Percentiles rank a stretch among this genome's conserved stretches.
phyloP scores from a whole-genome alignment of 2,797 vertebrate genomes.

The Pipistrellus nathusii region DNA sequence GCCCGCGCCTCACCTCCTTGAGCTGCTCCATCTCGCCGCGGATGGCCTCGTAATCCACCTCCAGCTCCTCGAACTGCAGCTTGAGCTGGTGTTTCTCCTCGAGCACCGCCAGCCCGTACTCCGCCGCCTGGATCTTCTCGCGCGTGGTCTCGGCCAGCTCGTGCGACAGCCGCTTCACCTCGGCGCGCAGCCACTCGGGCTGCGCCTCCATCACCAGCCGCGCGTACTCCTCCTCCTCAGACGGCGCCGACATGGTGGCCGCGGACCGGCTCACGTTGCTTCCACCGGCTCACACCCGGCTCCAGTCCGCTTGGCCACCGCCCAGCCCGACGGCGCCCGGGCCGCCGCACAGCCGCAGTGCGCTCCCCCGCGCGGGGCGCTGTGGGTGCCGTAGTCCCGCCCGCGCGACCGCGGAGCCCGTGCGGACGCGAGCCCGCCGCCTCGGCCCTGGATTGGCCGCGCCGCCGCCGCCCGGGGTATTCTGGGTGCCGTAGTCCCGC shows the following conservation, averaged over 20 bases:
- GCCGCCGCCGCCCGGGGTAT: not conserved
- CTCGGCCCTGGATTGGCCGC: slow-evolving; percentile 25
- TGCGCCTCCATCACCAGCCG: slow-evolving; percentile 93
- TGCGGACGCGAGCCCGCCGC: not conserved
- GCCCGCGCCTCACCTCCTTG: slow-evolving; percentile 91
- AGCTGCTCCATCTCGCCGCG: slow-evolving; percentile 96
- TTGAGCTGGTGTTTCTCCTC: slow-evolving; percentile 98
- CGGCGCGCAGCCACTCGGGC: slow-evolving; percentile 93
- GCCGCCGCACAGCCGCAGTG: slow-evolving; percentile 48
- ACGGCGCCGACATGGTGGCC: slow-evolving; percentile 88
- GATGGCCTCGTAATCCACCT: slow-evolving; percentile 94
- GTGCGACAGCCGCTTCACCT: slow-evolving; percentile 93
- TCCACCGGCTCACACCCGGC: slow-evolving; percentile 61
- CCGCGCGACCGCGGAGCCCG: slow-evolving; percentile 18
- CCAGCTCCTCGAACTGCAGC: slow-evolving; percentile 95
- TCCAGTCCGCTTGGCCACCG: slow-evolving; percentile 70
- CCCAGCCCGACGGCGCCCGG: not conserved
- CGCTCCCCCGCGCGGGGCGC: slow-evolving; percentile 30
- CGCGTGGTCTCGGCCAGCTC: slow-evolving; percentile 96
- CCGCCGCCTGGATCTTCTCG: slow-evolving; percentile 98
- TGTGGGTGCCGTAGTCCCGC: slow-evolving; percentile 65
- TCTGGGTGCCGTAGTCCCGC: not conserved
- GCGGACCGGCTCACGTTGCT: slow-evolving; percentile 42
- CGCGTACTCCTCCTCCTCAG: slow-evolving; percentile 92
- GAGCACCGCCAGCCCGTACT: slow-evolving; percentile 97